A percentile compares a stretch with the other conserved stretches of the same genome.
Conservation (phyloP, 1,140 invertebrate species). For the Lepidostoma basale region DNA sequence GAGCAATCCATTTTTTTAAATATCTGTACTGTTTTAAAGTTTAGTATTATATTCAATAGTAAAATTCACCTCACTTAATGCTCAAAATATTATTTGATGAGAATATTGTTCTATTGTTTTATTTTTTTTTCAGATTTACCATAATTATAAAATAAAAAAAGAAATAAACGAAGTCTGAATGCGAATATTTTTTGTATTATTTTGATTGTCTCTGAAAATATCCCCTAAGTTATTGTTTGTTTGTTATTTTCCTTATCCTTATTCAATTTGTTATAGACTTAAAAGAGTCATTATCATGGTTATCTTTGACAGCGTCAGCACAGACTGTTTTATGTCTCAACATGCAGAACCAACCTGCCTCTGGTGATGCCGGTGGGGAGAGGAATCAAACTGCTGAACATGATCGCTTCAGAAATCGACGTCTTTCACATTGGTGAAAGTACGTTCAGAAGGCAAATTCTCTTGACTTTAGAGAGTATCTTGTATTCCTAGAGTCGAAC, state of each 20-base stretch:
- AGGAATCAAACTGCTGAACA: too few relatives aligned
- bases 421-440: too few relatives aligned
- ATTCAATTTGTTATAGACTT: too few relatives aligned
- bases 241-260: background rate
- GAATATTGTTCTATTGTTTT: background rate
- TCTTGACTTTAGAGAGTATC: too few relatives aligned
- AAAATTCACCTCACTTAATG: slow-evolving; percentile 13
- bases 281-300: too few relatives aligned
- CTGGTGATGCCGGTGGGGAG: too few relatives aligned
- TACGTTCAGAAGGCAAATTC: too few relatives aligned
- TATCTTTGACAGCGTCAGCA: too few relatives aligned
- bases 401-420: too few relatives aligned
- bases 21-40: background rate
- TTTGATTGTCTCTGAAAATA: background rate
- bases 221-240: background rate
- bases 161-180: slow-evolving; percentile 23
- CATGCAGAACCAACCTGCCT: too few relatives aligned
- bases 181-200: background rate
- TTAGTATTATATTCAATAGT: slow-evolving; percentile 12
- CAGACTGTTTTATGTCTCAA: too few relatives aligned
- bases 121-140: background rate
- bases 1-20: background rate
- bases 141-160: slow-evolving; percentile 5
- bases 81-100: slow-evolving; percentile 9
- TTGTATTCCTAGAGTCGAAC: too few relatives aligned